phyloP scores from a whole-genome alignment of 64 coral and sea anemone species.

The Dendrophyllia cribrosa region DNA sequence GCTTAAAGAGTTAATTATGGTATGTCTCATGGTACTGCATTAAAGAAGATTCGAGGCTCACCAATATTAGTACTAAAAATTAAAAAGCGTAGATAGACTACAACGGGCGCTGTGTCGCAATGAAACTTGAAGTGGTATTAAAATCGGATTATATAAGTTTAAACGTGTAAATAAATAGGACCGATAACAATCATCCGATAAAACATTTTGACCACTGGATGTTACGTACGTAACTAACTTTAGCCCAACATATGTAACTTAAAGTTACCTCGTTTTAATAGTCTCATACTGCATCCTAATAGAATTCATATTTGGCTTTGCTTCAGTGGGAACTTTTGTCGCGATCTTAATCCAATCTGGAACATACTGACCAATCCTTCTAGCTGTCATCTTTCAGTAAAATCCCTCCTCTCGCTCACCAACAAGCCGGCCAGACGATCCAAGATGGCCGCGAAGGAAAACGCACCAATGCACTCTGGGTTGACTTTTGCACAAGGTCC shows the following conservation, averaged over 20 bases:
- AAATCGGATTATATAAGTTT: too few relatives aligned
- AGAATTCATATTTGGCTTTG: constrained; percentile 74
- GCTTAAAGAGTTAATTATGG: too few relatives aligned
- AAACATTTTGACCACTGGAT: too few relatives aligned
- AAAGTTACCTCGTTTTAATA: constrained; percentile 83
- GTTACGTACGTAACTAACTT: too few relatives aligned
- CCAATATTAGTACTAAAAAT: too few relatives aligned
- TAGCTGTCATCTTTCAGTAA: constrained; percentile 91
- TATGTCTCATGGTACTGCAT: too few relatives aligned
- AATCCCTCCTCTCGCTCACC: constrained; percentile 8
- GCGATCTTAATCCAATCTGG: constrained; percentile 96
- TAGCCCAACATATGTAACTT: not conserved
- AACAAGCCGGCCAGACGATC: not conserved
- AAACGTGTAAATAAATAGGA: too few relatives aligned
- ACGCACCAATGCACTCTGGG: constrained; percentile 20
- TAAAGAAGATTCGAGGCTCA: too few relatives aligned
- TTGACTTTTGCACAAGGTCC: not conserved
- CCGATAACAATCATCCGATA: too few relatives aligned
- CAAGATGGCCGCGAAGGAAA: constrained; percentile 82
- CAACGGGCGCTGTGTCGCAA: too few relatives aligned
- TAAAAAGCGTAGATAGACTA: too few relatives aligned
- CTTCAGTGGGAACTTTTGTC: constrained; percentile 85
- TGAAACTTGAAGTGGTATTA: too few relatives aligned
- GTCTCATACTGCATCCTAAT: constrained; percentile 85
- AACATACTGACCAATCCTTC: constrained; percentile 95